Conservation (phyloP, 2,797 vertebrate genomes). For the Gephyroberyx darwinii region DNA sequence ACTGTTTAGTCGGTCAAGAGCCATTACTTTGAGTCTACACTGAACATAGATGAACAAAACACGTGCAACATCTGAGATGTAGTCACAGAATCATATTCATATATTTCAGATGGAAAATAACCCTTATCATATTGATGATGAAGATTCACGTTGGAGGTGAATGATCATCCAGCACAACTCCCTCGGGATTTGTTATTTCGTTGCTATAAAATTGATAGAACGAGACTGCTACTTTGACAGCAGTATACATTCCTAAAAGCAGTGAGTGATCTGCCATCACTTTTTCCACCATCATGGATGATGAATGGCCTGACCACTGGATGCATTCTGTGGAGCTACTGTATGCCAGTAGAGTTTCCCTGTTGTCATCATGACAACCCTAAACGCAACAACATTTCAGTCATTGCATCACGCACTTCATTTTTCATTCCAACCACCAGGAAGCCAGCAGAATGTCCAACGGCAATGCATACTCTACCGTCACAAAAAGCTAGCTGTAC, state of each 20-base stretch:
- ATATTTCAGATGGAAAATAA: background rate
- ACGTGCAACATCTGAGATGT: background rate
- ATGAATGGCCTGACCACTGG: conserved; percentile 17
- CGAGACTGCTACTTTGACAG: background rate
- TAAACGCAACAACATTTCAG: background rate
- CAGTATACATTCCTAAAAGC: background rate
- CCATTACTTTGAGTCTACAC: background rate
- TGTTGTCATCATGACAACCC: background rate
- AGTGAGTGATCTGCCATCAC: background rate
- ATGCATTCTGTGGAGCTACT: conserved; percentile 1
- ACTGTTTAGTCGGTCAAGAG: background rate
- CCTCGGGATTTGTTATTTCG: background rate
- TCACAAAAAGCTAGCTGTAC: conserved; percentile 9
- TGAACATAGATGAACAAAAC: background rate
- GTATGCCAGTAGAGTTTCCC: background rate
- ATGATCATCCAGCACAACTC: too few relatives aligned
- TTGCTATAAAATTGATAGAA: background rate
- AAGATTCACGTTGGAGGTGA: too few relatives aligned
- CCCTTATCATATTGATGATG: background rate
- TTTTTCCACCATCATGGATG: conserved; percentile 11
- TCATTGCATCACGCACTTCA: background rate
- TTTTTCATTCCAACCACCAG: background rate
- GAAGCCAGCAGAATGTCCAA: background rate
- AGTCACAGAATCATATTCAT: too few relatives aligned
- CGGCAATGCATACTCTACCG: background rate